phyloP scores from a whole-genome alignment of 2,888 invertebrate genomes.

The Synergus gifuensis region DNA sequence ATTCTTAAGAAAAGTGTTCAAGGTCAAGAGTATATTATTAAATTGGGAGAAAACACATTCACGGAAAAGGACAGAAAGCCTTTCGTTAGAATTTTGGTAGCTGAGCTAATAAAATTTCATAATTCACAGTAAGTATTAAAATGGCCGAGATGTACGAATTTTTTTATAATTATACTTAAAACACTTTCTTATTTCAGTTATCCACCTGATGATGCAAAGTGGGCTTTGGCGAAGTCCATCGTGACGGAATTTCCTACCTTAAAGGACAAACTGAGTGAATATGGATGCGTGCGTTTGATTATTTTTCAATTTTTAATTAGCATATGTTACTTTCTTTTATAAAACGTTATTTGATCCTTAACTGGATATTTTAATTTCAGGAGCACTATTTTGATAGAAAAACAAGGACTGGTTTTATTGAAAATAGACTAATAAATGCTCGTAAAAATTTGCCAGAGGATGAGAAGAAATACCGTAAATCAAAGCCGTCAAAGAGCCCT shows the following conservation, averaged over 20 bases:
- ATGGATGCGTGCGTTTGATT: constrained; percentile 27
- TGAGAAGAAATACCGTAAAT: constrained; percentile 20
- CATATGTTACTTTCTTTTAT: not conserved
- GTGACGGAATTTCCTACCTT: constrained; percentile 17
- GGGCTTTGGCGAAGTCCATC: constrained; percentile 9
- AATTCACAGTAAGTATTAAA: not conserved
- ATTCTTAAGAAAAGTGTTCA: not conserved
- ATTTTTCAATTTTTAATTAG: not conserved
- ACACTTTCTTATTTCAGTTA: constrained; percentile 17
- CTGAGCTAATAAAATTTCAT: no score
- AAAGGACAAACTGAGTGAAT: constrained; percentile 3
- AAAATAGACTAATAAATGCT: constrained; percentile 26
- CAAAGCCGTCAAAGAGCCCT: not conserved
- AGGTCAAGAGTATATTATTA: not conserved
- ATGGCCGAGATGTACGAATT: not conserved
- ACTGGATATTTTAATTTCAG: not conserved
- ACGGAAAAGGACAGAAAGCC: no score
- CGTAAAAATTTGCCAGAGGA: constrained; percentile 2
- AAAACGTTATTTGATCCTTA: not conserved
- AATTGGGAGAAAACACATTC: not conserved
- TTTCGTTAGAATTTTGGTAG: no score
- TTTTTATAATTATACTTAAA: not conserved
- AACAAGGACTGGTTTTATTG: constrained; percentile 31
- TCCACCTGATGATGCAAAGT: constrained; percentile 22
- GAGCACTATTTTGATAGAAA: constrained; percentile 37